Evolutionary conservation across 64 coral and sea anemone species (phyloP).

Genomic region (Porites australiensis): DNA sequence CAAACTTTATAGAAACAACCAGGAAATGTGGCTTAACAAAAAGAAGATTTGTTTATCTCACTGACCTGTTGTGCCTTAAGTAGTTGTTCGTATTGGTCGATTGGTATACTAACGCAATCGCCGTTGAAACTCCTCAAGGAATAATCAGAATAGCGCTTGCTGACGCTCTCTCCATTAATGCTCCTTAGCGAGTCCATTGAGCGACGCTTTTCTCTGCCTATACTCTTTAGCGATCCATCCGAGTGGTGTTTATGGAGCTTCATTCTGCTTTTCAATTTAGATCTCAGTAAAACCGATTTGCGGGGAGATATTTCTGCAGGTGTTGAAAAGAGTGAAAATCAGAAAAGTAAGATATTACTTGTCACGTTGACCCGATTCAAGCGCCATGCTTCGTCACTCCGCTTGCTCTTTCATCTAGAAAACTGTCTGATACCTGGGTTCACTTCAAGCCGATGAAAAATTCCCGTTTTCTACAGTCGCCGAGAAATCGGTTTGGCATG

Average conservation of each 20-base stretch:
- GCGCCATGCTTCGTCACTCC: too few species aligned
- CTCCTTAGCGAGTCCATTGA: constrained; percentile 31
- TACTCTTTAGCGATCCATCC: constrained; percentile 20
- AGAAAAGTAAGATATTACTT: too few species aligned
- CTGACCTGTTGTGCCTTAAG: constrained; percentile 82
- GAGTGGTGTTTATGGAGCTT: constrained; percentile 60
- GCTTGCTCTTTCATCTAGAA: too few species aligned
- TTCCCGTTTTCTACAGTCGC: too few species aligned
- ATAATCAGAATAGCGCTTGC: constrained; percentile 47
- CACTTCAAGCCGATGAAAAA: too few species aligned
- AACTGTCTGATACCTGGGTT: too few species aligned
- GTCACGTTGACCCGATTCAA: too few species aligned
- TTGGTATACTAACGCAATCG: constrained; percentile 75
- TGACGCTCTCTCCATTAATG: constrained; percentile 62
- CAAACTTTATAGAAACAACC: too few species aligned
- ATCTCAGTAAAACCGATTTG: constrained; percentile 21
- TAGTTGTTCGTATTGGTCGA: constrained; percentile 79
- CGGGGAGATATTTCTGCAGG: not conserved
- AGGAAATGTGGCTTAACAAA: too few species aligned
- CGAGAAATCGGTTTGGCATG: too few species aligned
- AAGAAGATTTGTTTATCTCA: too few species aligned
- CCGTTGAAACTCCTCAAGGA: constrained; percentile 66
- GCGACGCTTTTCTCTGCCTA: constrained; percentile 78
- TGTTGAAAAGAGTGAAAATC: not conserved
- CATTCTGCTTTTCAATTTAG: constrained; percentile 40